Percentiles rank a stretch among this genome's conserved stretches.
phyloP scores from a whole-genome alignment of 2,113 vertebrate genomes.

The Ictidomys tridecemlineatus region DNA sequence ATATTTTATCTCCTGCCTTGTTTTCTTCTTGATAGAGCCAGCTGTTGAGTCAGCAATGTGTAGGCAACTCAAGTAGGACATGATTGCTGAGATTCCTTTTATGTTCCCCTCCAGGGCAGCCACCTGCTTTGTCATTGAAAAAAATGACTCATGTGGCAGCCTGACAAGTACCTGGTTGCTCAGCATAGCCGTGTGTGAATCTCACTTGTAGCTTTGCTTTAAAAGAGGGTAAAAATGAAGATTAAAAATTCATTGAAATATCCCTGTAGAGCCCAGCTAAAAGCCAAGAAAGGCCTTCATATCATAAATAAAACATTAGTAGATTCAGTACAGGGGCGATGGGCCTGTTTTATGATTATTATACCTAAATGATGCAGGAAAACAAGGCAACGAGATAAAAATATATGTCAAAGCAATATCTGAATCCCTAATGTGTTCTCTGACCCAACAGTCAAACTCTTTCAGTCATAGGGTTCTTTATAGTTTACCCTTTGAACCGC shows the following conservation, averaged over 20 bases:
- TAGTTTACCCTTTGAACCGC: slow-evolving; percentile 55
- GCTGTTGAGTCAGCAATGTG: slow-evolving; percentile 82
- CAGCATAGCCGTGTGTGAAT: slow-evolving; percentile 51
- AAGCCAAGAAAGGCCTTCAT: slow-evolving; percentile 64
- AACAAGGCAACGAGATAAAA: slow-evolving; percentile 67
- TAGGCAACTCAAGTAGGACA: slow-evolving; percentile 75
- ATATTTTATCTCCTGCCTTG: slow-evolving; percentile 77
- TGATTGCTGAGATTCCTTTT: slow-evolving; percentile 81
- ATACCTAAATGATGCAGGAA: slow-evolving; percentile 56
- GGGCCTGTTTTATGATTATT: slow-evolving; percentile 70
- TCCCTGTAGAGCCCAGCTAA: slow-evolving; percentile 55
- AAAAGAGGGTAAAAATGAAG: slow-evolving; percentile 57
- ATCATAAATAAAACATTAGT: slow-evolving; percentile 76
- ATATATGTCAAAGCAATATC: slow-evolving; percentile 63
- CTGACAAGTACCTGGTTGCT: slow-evolving; percentile 70
- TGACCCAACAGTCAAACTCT: slow-evolving; percentile 56
- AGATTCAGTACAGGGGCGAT: neutral
- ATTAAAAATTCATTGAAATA: slow-evolving; percentile 78
- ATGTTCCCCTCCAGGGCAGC: slow-evolving; percentile 74
- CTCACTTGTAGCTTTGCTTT: slow-evolving; percentile 70
- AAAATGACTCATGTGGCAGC: slow-evolving; percentile 73
- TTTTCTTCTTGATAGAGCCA: slow-evolving; percentile 66
- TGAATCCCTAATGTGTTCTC: neutral
- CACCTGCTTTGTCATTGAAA: slow-evolving; percentile 81
- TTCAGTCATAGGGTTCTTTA: slow-evolving; percentile 36